A percentile compares a stretch with the other conserved stretches of the same genome.
Evolutionary conservation across 2,888 invertebrate species (phyloP).

Genomic region (Galerucella calmariensis): DNA sequence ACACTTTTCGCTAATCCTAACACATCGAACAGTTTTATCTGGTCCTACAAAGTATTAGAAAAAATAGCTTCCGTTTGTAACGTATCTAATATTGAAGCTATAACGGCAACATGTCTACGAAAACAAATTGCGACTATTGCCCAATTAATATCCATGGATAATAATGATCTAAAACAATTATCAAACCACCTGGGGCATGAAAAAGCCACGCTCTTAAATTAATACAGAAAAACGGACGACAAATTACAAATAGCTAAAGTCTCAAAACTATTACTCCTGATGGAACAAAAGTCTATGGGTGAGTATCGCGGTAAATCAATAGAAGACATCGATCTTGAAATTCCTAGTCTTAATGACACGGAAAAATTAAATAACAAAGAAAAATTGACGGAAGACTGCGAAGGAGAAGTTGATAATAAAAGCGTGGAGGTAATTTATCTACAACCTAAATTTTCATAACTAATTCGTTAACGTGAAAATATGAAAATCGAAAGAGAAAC

Average conservation of each 20-base stretch:
- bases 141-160: constrained; percentile 1
- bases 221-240: background rate
- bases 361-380: background rate
- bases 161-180: background rate
- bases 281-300: background rate
- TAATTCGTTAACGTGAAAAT: background rate
- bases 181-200: background rate
- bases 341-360: background rate
- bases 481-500: background rate
- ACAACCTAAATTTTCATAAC: background rate
- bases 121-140: background rate
- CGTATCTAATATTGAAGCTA: background rate
- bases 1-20: background rate
- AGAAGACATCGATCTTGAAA: constrained; percentile 1
- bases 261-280: background rate
- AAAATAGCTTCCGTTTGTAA: background rate
- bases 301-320: background rate
- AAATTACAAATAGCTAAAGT: background rate
- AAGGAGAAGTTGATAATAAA: background rate
- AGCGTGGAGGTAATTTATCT: background rate
- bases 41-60: background rate
- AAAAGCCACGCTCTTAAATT: background rate
- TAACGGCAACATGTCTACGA: background rate
- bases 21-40: background rate
- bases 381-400: background rate